A percentile compares a stretch with the other conserved stretches of the same genome.
Conservation (phyloP, 1,140 invertebrate genomes). For the Drosophila oshimai region DNA sequence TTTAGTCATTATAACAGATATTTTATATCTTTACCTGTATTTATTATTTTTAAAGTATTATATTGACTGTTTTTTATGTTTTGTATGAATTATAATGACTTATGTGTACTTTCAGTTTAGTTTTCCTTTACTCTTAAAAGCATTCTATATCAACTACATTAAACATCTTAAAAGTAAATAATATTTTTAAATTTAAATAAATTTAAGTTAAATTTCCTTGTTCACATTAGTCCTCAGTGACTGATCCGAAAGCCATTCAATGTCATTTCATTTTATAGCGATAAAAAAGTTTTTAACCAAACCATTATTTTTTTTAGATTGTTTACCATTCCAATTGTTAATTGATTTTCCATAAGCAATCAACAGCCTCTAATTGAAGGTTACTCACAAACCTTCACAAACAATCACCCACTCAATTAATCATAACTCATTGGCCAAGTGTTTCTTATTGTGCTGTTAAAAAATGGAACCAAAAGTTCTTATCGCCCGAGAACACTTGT, state of each 20-base stretch:
- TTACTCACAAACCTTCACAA: not conserved
- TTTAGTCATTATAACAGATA: too few species aligned
- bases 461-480: not conserved
- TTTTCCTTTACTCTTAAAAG: too few species aligned
- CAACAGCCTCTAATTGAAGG: not conserved
- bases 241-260: not conserved
- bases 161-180: too few species aligned
- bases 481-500: conserved; percentile 32
- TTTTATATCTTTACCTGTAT: too few species aligned
- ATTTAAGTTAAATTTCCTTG: too few species aligned
- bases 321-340: not conserved
- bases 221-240: not conserved
- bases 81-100: too few species aligned
- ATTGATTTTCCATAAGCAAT: not conserved
- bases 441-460: conserved; percentile 11
- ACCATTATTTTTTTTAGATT: not conserved
- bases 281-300: not conserved
- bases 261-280: not conserved
- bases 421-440: conserved; percentile 25
- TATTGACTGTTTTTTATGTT: too few species aligned
- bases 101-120: too few species aligned
- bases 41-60: too few species aligned
- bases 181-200: too few species aligned
- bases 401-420: not conserved
- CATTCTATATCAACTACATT: too few species aligned